Percentiles rank a stretch among this genome's conserved stretches.
Evolutionary conservation across 2,888 invertebrate genomes (phyloP).

Genomic region (Phortica magna): DNA sequence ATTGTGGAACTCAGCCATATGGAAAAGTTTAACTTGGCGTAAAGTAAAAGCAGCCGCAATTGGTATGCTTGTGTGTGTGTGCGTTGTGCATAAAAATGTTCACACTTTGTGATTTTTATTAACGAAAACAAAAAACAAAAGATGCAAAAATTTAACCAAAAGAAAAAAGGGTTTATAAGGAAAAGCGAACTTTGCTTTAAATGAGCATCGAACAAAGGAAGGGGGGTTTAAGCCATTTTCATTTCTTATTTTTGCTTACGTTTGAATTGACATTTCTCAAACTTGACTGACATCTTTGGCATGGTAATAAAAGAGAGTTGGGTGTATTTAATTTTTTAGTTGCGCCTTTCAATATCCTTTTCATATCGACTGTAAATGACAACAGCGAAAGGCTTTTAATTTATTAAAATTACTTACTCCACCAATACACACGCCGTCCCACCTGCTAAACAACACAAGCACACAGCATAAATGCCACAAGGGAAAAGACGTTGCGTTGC

Average conservation of each 20-base stretch:
- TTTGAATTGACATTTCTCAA: conserved; percentile 37
- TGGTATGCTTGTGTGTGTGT: conserved; percentile 38
- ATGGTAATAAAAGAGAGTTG: background rate
- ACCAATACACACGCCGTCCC: background rate
- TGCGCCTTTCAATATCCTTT: background rate
- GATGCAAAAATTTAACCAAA: background rate
- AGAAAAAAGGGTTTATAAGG: background rate
- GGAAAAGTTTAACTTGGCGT: conserved; percentile 52
- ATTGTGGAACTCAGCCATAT: conserved; percentile 53
- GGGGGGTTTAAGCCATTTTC: background rate
- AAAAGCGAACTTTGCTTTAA: conserved; percentile 18
- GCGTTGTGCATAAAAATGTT: conserved; percentile 43
- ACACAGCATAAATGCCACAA: background rate
- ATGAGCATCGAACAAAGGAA: background rate
- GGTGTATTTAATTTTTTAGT: conserved; percentile 36
- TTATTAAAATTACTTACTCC: conserved; percentile 41
- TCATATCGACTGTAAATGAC: conserved; percentile 14
- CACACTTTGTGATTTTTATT: conserved; percentile 52
- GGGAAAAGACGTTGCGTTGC: background rate
- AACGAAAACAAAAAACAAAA: conserved; percentile 4
- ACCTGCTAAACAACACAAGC: background rate
- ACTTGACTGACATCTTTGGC: background rate
- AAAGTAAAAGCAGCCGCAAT: conserved; percentile 35
- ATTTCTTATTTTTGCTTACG: conserved; percentile 33
- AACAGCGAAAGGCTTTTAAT: conserved; percentile 42